Conservation (phyloP, 2,797 vertebrate species). For the Pangasius larnaudii region DNA sequence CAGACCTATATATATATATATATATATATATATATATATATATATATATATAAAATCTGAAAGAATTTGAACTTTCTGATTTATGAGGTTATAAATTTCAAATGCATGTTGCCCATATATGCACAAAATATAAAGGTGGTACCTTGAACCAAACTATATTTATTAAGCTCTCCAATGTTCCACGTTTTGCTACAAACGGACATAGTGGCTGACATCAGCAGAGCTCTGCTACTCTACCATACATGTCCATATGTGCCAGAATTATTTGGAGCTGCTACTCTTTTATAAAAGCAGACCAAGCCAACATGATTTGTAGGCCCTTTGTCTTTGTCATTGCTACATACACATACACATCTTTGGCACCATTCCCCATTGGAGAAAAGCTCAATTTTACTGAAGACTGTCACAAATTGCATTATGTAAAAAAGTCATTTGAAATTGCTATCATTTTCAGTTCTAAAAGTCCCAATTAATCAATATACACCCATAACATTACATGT, state of each 20-base stretch:
- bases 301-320: background rate
- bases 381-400: background rate
- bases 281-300: background rate
- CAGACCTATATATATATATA: too few species aligned
- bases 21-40: too few species aligned
- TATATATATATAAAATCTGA: too few species aligned
- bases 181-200: background rate
- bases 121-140: too few species aligned
- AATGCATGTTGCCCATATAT: too few species aligned
- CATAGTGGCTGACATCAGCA: background rate
- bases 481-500: background rate
- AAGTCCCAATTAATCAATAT: background rate
- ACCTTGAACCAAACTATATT: too few species aligned
- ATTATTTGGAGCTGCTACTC: background rate
- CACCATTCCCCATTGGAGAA: background rate
- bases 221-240: background rate
- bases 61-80: background rate
- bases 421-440: background rate
- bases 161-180: too few species aligned
- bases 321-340: background rate
- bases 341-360: background rate
- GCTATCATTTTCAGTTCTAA: background rate
- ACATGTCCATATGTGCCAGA: background rate
- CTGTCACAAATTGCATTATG: background rate
- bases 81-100: background rate